These are phyloP conservation scores for Philypnodon macrostomus DNA, from an alignment of 2,797 vertebrate genomes.

Conservation along the genomic window DNA sequence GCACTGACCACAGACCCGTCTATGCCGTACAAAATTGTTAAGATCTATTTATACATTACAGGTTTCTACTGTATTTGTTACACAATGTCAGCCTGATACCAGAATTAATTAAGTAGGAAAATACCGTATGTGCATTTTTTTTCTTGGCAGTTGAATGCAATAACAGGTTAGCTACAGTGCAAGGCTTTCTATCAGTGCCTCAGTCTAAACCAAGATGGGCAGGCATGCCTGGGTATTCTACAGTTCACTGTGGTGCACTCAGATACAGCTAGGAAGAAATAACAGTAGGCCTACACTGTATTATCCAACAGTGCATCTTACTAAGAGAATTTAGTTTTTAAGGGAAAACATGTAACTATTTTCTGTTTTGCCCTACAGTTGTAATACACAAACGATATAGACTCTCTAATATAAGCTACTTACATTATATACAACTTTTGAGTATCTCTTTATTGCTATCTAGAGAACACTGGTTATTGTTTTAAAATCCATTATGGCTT, in stretches of 20 bases:
- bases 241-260: slow-evolving; percentile 44
- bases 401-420: no score
- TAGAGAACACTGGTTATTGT: no score
- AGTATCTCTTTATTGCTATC: no score
- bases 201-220: slow-evolving; percentile 47
- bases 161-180: slow-evolving; percentile 37
- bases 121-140: slow-evolving; percentile 9
- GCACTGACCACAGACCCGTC: slow-evolving; percentile 31
- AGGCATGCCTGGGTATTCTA: slow-evolving; percentile 43
- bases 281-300: slow-evolving; percentile 27
- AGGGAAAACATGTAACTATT: no score
- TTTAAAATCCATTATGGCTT: no score
- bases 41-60: slow-evolving; percentile 35
- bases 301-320: no score
- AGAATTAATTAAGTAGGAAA: slow-evolving; percentile 27
- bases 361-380: no score
- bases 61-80: slow-evolving; percentile 12
- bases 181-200: slow-evolving; percentile 40
- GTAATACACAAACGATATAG: no score
- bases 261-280: slow-evolving; percentile 39
- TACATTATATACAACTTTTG: no score
- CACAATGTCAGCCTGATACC: slow-evolving; percentile 13
- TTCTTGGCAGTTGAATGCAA: slow-evolving; percentile 35
- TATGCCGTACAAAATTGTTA: slow-evolving; percentile 22
- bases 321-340: no score